Percentiles rank a stretch among this genome's conserved stretches.
Conservation (phyloP, 1,140 invertebrate species). For the Matsumurasca onukii region DNA sequence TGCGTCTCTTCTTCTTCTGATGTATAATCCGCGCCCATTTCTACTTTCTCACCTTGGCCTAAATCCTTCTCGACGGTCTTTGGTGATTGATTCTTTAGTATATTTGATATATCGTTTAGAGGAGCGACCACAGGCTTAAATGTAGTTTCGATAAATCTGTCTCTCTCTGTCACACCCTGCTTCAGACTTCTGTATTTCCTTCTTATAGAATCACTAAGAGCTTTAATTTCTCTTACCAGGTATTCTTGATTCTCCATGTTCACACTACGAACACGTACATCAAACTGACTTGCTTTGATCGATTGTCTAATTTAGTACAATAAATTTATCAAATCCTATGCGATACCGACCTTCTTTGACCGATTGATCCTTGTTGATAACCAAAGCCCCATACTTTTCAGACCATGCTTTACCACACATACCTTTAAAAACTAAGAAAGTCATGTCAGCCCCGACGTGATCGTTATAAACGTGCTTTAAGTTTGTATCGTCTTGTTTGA, state of each 20-base stretch:
- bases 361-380: conserved; percentile 47
- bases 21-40: too few species aligned
- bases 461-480: conserved; percentile 48
- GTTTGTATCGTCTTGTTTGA: conserved; percentile 49
- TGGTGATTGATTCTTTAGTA: too few species aligned
- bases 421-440: conserved; percentile 16
- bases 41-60: too few species aligned
- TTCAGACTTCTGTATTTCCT: conserved; percentile 32
- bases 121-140: not conserved
- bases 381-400: conserved; percentile 47
- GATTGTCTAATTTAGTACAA: not conserved
- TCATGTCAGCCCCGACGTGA: conserved; percentile 40
- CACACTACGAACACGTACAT: not conserved
- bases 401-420: conserved; percentile 37
- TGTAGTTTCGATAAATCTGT: conserved; percentile 30
- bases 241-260: conserved; percentile 11
- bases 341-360: conserved; percentile 44
- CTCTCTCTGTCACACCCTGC: conserved; percentile 20
- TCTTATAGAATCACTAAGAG: not conserved
- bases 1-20: too few species aligned
- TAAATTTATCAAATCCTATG: conserved; percentile 23
- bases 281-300: not conserved
- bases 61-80: too few species aligned
- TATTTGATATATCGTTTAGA: not conserved
- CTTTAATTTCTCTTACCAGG: conserved; percentile 1